A percentile compares a stretch with the other conserved stretches of the same genome.
phyloP scores from a whole-genome alignment of 1,140 invertebrate genomes.

The Ips typographus region DNA sequence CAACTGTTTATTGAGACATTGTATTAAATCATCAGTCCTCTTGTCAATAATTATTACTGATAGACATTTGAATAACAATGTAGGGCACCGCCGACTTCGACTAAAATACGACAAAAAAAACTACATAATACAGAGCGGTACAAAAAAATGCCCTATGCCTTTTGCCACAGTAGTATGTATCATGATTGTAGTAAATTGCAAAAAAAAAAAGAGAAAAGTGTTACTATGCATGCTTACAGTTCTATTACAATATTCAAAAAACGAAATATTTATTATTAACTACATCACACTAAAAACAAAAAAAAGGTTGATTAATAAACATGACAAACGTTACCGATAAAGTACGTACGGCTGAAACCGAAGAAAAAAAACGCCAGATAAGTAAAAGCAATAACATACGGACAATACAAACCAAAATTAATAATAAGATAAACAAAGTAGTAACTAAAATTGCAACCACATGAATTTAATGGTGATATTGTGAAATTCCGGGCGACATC shows the following conservation, averaged over 20 bases:
- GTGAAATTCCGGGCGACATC: conserved; percentile 27
- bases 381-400: conserved; percentile 42
- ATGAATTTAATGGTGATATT: conserved; percentile 19
- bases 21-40: conserved; percentile 55
- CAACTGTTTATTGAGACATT: conserved; percentile 69
- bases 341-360: conserved; percentile 25
- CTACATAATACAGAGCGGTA: conserved; percentile 30
- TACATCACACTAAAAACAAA: conserved; percentile 60
- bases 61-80: conserved; percentile 42
- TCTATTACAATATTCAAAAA: conserved; percentile 46
- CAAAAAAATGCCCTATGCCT: conserved; percentile 7
- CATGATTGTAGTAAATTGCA: conserved; percentile 43
- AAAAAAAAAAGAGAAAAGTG: conserved; percentile 36
- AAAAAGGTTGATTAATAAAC: conserved; percentile 36
- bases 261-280: conserved; percentile 54
- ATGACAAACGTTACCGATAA: conserved; percentile 40
- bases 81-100: conserved; percentile 32
- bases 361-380: neutral
- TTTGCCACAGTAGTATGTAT: conserved; percentile 39
- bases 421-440: conserved; percentile 22
- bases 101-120: conserved; percentile 33
- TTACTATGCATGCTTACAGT: conserved; percentile 52
- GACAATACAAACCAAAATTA: conserved; percentile 31
- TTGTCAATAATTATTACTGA: conserved; percentile 56
- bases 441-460: conserved; percentile 34